These are phyloP conservation scores for Tachysurus fulvidraco DNA, from an alignment of 2,113 vertebrate species.

Conservation along the genomic window DNA sequence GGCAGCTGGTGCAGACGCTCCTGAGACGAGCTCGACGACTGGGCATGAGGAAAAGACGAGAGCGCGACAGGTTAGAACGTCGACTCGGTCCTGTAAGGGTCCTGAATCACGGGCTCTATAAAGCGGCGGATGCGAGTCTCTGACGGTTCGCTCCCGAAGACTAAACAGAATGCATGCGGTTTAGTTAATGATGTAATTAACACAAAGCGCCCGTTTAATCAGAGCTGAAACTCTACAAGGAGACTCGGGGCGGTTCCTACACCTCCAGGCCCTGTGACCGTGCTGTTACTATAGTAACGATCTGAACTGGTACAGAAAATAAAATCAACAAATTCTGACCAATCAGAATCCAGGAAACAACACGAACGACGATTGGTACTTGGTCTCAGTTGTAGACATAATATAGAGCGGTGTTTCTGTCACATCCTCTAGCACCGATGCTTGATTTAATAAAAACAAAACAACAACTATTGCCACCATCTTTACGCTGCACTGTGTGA, in stretches of 20 bases:
- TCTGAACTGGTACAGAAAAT: no score
- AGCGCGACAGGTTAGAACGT: neutral
- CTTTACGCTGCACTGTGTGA: no score
- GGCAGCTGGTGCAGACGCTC: slow-evolving; percentile 56
- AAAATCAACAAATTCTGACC: neutral
- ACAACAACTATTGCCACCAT: no score
- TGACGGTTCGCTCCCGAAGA: neutral
- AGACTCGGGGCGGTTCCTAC: no score
- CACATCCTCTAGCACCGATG: neutral
- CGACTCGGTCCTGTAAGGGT: neutral
- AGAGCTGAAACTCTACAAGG: no score
- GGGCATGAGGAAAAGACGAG: neutral
- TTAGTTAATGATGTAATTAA: no score
- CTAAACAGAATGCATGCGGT: neutral
- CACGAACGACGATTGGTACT: neutral
- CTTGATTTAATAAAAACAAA: neutral
- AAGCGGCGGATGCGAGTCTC: no score
- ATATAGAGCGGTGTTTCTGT: neutral
- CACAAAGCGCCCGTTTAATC: no score
- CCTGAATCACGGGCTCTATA: neutral
- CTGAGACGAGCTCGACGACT: slow-evolving; percentile 56
- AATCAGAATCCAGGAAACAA: neutral
- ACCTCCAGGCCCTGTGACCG: no score
- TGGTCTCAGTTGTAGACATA: neutral
- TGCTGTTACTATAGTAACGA: no score